These are phyloP conservation scores for Cromileptes altivelis DNA, from an alignment of 2,113 vertebrate genomes.

Conservation along the genomic window DNA sequence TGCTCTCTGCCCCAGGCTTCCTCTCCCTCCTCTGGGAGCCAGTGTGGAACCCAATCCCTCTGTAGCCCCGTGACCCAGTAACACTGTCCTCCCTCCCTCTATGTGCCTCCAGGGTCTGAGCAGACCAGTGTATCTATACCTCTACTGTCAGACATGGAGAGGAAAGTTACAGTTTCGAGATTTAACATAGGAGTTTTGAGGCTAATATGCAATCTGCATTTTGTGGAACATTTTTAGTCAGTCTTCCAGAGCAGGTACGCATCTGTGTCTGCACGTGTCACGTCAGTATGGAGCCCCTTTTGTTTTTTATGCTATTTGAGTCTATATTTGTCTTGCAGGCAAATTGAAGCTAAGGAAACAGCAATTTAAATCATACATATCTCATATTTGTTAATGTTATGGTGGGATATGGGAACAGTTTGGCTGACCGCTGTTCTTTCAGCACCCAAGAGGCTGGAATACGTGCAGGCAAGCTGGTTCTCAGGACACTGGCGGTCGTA, in stretches of 20 bases:
- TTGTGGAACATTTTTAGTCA: background rate
- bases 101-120: background rate
- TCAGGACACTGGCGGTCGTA: background rate
- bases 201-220: too few species aligned
- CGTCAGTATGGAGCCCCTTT: background rate
- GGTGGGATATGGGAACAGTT: background rate
- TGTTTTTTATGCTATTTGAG: background rate
- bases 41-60: slow-evolving; percentile 59
- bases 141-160: background rate
- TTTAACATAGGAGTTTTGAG: background rate
- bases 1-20: slow-evolving; percentile 53
- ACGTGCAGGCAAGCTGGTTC: background rate
- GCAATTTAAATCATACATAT: background rate
- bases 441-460: background rate
- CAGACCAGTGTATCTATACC: background rate
- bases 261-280: background rate
- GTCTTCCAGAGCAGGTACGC: background rate
- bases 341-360: background rate
- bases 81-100: slow-evolving; percentile 37
- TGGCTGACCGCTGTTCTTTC: background rate
- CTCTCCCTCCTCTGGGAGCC: slow-evolving; percentile 54
- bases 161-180: background rate
- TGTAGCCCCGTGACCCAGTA: slow-evolving; percentile 43
- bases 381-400: background rate
- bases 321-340: background rate